Conservation (phyloP, 2,113 vertebrate genomes). For the Clarias gariepinus region DNA sequence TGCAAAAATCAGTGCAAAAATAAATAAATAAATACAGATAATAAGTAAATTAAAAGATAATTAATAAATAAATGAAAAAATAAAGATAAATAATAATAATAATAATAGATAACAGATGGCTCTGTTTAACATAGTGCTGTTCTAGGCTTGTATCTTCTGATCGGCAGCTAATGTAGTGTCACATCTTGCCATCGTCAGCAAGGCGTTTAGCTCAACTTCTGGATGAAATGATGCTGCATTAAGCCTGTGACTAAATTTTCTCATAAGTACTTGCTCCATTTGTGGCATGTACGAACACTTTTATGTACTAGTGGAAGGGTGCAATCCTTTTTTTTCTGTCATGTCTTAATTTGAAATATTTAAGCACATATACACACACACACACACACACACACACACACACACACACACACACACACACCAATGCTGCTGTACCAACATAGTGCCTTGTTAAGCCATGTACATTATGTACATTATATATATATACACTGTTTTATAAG, state of each 20-base stretch:
- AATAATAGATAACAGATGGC: background rate
- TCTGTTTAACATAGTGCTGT: background rate
- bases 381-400: background rate
- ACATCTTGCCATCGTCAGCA: background rate
- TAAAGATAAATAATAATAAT: no score
- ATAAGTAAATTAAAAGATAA: no score
- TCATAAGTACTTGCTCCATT: background rate
- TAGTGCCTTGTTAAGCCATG: background rate
- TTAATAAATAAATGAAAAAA: no score
- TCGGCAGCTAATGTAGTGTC: background rate
- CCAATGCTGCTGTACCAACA: no score
- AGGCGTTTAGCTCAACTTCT: background rate
- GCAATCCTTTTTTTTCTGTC: background rate
- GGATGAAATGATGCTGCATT: background rate
- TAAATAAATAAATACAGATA: background rate
- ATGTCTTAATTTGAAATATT: background rate
- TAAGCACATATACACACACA: background rate
- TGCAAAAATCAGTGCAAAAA: background rate
- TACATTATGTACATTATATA: background rate
- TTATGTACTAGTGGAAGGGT: background rate
- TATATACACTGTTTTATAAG: background rate
- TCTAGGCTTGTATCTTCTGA: background rate
- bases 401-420: background rate
- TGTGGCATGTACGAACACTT: background rate
- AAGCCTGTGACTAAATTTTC: background rate